phyloP scores from a whole-genome alignment of 2,113 vertebrate genomes.

The Elanus axillaris region DNA sequence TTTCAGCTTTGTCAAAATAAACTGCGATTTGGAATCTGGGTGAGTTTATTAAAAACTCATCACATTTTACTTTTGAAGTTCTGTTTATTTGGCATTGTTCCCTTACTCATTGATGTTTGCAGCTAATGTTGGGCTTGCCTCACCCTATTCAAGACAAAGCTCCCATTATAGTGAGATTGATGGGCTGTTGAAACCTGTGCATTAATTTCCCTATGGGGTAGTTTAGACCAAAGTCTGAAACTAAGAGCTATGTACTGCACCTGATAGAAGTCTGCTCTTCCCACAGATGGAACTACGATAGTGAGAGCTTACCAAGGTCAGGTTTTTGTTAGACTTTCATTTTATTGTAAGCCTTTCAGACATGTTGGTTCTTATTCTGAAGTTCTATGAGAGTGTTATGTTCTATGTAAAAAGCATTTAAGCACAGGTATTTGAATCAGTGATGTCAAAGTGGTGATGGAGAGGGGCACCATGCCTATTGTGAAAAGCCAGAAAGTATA shows the following conservation, averaged over 20 bases:
- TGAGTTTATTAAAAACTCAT: constrained; percentile 36
- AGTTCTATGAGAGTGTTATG: background rate
- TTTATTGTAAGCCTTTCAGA: background rate
- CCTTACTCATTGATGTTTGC: background rate
- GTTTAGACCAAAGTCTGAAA: background rate
- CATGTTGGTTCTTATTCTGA: background rate
- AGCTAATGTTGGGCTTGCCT: background rate
- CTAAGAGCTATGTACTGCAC: background rate
- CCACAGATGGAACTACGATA: background rate
- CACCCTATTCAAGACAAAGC: background rate
- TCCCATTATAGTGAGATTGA: background rate
- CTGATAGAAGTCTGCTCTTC: background rate
- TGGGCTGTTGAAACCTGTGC: background rate
- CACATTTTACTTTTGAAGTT: background rate
- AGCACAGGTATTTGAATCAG: background rate
- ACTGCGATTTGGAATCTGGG: background rate
- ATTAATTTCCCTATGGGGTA: background rate
- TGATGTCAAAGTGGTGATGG: background rate
- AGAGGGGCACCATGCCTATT: background rate
- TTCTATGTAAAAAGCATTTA: background rate
- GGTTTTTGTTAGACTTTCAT: background rate
- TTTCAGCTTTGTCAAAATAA: constrained; percentile 47
- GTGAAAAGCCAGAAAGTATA: background rate
- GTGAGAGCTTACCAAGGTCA: background rate
- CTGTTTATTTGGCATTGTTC: background rate